Evolutionary conservation across 1,140 invertebrate species (phyloP), one percentile per base, ranked within the genome.

Genomic region (Batillaria attramentaria): DNA sequence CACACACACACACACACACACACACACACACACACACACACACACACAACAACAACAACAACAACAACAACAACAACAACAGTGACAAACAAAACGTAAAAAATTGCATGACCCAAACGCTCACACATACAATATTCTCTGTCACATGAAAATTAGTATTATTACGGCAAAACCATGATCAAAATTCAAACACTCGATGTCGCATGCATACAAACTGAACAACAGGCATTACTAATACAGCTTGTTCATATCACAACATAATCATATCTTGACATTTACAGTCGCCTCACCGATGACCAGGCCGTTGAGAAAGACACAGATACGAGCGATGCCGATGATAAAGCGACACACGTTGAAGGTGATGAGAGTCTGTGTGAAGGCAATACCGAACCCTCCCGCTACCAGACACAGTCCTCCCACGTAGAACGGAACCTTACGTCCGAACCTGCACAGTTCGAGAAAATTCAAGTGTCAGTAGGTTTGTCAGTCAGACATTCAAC

Each of bases 311-410:
- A 74, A 74, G 0, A 60, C 24, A 13, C 42, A 13, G 24, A 74
- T 57, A 10, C 35, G 46, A 8, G 72, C 72, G 46, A 57, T 35
- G 50, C 72, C 72, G 31, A 57, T 20, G 50, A 74, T 37, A 39
- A 74, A 74, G 31, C 46, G 46, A n/a, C 46, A 74, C 46, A 74
- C 10, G 50, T 57, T 57, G 31, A 74, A 50, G 33, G 54, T 28
- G 46, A 57, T 35, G 46, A 74, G 35, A 50, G 33, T 31, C 18
- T 33, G 8, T 16, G 72, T 39, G 46, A 50, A 74, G 35, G 72
- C 54, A 18, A 57, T 74, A 20, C 46, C 72, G 28, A 74, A 57
- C 31, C 46, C 46, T 35, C 46, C 43, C 0, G 35, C 33, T 5
- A 57, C 50, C 33, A 57, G 72, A 3, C 31, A 33, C 43, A 39